Evolutionary conservation across 2,888 invertebrate genomes (phyloP), one percentile per base, ranked within the genome.

Genomic region (Tenodera sinensis): DNA sequence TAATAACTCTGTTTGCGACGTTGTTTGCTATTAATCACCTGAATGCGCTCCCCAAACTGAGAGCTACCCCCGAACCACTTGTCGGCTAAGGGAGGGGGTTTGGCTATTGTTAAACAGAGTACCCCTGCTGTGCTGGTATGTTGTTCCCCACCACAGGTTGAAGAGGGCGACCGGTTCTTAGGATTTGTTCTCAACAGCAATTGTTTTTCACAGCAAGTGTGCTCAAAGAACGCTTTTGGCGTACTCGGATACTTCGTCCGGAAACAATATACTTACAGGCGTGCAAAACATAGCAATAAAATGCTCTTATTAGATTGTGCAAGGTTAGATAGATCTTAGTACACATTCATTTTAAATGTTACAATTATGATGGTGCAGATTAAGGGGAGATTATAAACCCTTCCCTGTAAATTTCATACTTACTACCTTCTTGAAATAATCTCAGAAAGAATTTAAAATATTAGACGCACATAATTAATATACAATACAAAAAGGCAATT

Each of bases 61-160:
- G 54, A 71, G 54, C 82, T 87, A 34, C 87, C 81, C 82, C 87
- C 83, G 34, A 15, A 81, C 86, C 86, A 86, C 81, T 54, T 86
- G 86, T 81, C 28, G 54, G 85, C 42, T 85, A 28, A 15, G 85
- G 28, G 14, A 28, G 85, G 27, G 14, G 85, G 85, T 47, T 47
- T 71, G 71, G 28, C 12, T 84, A 84, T 84, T 84, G 84, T 84
- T 84, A 27, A 84, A 34, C 84, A 84, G 84, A 54, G 85, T 71
- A 42, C 85, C 85, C 85, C 85, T 28, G 71, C 85, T 85, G 85
- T 15, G 85, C 47, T 54, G 85, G 85, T 85, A 85, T 85, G 85
- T 85, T 71, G 54, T 71, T 71, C 54, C 20, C 54, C 20, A 71
- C 54, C 54, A 71, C 20, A 71, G 54, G 54, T 71, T 71, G 54